phyloP scores from a whole-genome alignment of 2,888 invertebrate species.

The Drosophila atripex region DNA sequence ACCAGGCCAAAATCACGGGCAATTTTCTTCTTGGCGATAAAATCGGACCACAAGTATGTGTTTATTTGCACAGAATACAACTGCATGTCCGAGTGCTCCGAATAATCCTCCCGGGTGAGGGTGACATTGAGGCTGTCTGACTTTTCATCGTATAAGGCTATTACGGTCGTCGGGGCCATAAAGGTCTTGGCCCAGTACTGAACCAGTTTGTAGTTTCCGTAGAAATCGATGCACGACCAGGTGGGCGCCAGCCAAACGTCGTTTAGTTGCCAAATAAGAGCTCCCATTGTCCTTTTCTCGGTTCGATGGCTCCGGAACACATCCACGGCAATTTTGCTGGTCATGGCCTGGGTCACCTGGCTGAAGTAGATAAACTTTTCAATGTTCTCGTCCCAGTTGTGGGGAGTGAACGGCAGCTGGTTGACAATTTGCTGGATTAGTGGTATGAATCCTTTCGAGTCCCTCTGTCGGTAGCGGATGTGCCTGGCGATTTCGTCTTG shows the following conservation, averaged over 20 bases:
- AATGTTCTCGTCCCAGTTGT: constrained; percentile 85
- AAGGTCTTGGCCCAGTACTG: constrained; percentile 95
- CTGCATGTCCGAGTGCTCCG: constrained; percentile 81
- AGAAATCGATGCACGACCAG: constrained; percentile 93
- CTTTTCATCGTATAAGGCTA: constrained; percentile 84
- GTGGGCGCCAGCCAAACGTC: constrained; percentile 99
- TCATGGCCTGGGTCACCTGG: constrained; percentile 95
- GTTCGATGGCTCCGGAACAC: constrained; percentile 87
- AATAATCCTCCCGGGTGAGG: constrained; percentile 87
- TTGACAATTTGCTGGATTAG: constrained; percentile 86
- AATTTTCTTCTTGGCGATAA: constrained; percentile 80
- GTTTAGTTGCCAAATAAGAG: constrained; percentile 99
- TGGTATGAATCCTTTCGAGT: constrained; percentile 88
- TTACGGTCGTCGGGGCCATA: constrained; percentile 90
- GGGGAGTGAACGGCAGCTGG: constrained; percentile 87
- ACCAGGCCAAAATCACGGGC: constrained; percentile 73
- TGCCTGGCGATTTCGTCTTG: constrained; percentile 87
- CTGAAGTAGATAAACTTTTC: constrained; percentile 91
- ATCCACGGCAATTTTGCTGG: constrained; percentile 93
- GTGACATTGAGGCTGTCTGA: constrained; percentile 86
- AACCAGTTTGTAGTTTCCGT: constrained; percentile 84
- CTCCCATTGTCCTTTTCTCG: constrained; percentile 92
- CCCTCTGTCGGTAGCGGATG: constrained; percentile 93
- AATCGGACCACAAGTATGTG: constrained; percentile 86
- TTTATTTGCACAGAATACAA: constrained; percentile 86